Evolutionary conservation across 2,797 vertebrate species (phyloP), one percentile per base, ranked within the genome.

Genomic region (Tragopan temminckii): DNA sequence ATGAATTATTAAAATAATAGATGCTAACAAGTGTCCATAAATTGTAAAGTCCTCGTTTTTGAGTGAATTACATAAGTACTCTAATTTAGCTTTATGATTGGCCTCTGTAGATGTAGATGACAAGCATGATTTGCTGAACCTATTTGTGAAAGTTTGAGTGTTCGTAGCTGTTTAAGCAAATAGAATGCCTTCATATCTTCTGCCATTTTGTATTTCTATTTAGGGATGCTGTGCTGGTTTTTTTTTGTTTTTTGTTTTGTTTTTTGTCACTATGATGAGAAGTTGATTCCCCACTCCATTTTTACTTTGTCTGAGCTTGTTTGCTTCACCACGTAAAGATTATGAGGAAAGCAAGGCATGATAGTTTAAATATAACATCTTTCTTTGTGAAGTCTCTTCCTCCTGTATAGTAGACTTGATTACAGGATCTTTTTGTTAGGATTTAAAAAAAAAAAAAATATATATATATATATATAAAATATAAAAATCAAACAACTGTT

Each of bases 61-160:
- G 67, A 62, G 33, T 86, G 21, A 45, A 0, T 70, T 50, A 36
- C 81, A 7, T 52, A 33, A 78, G 14, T 21, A 40, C 59, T 4
- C 31, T 86, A 71, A 25, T 84, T 75, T 57, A 59, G 40, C 43
- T 84, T 90, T 79, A 17, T 57, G 21, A 15, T 58, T 74, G 29
- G 7, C 2, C 0, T 3, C 1, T 63, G 9, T 70, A 40, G n/a
- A 13, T 63, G 19, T 12, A 23, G 21, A 46, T 46, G 11, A 35
- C 58, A 59, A 35, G 19, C 18, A 1, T 21, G 14, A 24, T 84
- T 86, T 75, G 40, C 15, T 67, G 19, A 81, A 70, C 38, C 31
- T 77, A 0, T 25, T 71, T 91, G 29, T 67, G 20, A 20, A 46
- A 68, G n/a, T n/a, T 1, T 18, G 31, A 25, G 5, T 42, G 27